Evolutionary conservation across 2,113 vertebrate species (phyloP), one percentile per base, ranked within the genome.

Genomic region (Oplegnathus fasciatus): DNA sequence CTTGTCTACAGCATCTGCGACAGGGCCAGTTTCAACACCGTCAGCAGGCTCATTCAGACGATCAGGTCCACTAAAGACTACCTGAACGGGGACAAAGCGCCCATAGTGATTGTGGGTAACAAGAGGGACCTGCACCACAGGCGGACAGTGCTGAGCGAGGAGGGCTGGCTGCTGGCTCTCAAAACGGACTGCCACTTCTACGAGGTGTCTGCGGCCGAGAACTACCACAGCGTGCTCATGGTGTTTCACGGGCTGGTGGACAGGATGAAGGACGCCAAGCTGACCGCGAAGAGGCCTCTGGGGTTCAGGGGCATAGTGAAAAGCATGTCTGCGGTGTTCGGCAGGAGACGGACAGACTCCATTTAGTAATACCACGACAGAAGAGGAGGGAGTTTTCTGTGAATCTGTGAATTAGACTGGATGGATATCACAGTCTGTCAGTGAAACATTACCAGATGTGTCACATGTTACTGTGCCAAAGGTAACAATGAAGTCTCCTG

Each of bases 1-100:
- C 91, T 97, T 22, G 96, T 97, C 70, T 97, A 97, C 93, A 97
- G 97, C 92, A 97, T 98, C 93, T 97, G 96, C 0, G 97, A 97
- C 92, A 91, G 96, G 20, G 95, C 95, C 84, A 97, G 97, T 86
- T 98, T 98, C 90, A 96, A 96, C 86, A 78, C 93, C 14, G 89
- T 97, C 67, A 91, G 93, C 61, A 94, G 94, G 73, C 95, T 96
- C 70, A 73, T 97, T 58, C 96, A 97, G 78, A 80, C 87, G 72
- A 97, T 98, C 92, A 97, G 96, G 89, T 94, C 95, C 0, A 65
- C 93, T 15, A 97, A 96, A 86, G 96, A 95, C 66, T 94, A 89
- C 62, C 91, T 94, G 62, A 91, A 89, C 46, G 82, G 92, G 42
- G 95, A 96, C 72, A 97, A 96, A 83, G 93, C 92, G 55, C 96